Evolutionary conservation across 2,113 vertebrate species (phyloP).

Genomic region (Acrocephalus kingi): DNA sequence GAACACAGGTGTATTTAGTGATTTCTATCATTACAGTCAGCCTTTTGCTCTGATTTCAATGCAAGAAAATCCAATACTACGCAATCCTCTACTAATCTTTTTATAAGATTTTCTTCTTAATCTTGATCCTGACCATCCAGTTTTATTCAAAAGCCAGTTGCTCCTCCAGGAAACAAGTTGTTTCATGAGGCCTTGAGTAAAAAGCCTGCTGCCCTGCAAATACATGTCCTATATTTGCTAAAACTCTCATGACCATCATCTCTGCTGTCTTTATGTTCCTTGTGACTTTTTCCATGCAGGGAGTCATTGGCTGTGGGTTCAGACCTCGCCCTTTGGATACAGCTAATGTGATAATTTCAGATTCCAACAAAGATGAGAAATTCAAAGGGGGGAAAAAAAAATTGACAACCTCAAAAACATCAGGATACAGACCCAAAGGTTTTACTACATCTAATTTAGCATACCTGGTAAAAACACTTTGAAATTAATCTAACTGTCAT

Average conservation of each 20-base stretch:
- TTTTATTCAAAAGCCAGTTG: background rate
- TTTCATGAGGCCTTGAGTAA: background rate
- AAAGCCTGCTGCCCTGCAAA: background rate
- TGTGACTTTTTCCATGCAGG: background rate
- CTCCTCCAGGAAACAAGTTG: background rate
- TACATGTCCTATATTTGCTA: background rate
- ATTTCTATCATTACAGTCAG: background rate
- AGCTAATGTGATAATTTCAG: background rate
- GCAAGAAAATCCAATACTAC: background rate
- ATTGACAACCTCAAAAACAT: background rate
- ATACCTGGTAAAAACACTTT: background rate
- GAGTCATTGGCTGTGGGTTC: background rate
- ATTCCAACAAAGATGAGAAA: background rate
- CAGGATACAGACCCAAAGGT: background rate
- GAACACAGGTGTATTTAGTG: background rate
- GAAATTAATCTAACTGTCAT: slow-evolving; percentile 33
- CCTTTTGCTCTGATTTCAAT: background rate
- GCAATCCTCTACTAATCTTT: background rate
- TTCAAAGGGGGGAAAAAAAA: background rate
- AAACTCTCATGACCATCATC: background rate
- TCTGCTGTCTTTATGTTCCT: background rate
- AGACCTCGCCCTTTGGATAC: background rate
- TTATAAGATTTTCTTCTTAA: slow-evolving; percentile 8
- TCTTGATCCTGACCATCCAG: background rate
- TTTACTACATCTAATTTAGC: slow-evolving; percentile 20